Conservation (phyloP, 2,888 invertebrate genomes). For the Leptura quadrifasciata region DNA sequence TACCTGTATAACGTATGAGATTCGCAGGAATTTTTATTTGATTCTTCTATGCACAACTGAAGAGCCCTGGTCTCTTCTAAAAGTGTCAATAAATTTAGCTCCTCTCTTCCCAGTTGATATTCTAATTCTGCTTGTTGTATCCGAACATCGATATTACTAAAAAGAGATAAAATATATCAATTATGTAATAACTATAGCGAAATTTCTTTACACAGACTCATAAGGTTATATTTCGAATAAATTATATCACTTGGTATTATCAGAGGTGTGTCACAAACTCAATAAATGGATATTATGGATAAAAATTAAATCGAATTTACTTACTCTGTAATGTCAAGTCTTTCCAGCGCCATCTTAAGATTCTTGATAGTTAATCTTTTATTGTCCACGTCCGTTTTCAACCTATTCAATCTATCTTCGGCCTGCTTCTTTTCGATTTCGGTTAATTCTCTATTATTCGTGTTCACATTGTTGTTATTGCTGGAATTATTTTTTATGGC, state of each 20-base stretch:
- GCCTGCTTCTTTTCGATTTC: conserved; percentile 78
- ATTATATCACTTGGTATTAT: too few relatives aligned
- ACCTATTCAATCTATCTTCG: conserved; percentile 78
- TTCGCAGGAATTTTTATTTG: conserved; percentile 68
- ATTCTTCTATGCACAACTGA: conserved; percentile 86
- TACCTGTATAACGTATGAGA: conserved; percentile 73
- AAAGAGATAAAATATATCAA: conserved; percentile 50
- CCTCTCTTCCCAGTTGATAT: conserved; percentile 91
- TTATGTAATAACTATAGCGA: too few relatives aligned
- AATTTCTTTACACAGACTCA: too few relatives aligned
- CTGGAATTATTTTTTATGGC: conserved; percentile 44
- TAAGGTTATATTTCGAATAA: too few relatives aligned
- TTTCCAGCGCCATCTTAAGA: conserved; percentile 85
- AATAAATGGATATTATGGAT: not conserved
- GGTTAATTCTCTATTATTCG: conserved; percentile 70
- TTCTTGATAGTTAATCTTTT: conserved; percentile 88
- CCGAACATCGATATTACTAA: conserved; percentile 90
- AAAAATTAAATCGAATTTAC: conserved; percentile 63
- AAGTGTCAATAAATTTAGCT: conserved; percentile 88
- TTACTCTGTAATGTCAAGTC: conserved; percentile 92
- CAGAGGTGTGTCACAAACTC: too few relatives aligned
- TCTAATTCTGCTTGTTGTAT: conserved; percentile 94
- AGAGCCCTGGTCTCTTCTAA: conserved; percentile 89
- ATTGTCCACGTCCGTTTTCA: conserved; percentile 84
- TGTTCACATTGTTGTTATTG: conserved; percentile 63